A percentile compares a stretch with the other conserved stretches of the same genome.
These are phyloP conservation scores for Ferdinandea cuprea DNA, from an alignment of 2,888 invertebrate genomes.

Conservation along the genomic window DNA sequence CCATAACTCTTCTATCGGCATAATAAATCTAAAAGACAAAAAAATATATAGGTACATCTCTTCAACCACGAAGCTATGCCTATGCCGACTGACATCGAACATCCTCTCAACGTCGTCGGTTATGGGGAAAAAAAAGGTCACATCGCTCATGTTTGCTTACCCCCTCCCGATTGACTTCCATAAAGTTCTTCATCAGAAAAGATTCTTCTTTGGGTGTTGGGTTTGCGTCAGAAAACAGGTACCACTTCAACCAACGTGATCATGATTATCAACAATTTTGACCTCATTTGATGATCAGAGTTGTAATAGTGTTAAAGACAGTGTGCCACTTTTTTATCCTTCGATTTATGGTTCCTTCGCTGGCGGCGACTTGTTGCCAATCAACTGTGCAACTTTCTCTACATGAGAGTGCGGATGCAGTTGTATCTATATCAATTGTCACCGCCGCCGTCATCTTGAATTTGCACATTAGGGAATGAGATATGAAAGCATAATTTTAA, in stretches of 20 bases:
- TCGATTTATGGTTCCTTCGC: slow-evolving; percentile 37
- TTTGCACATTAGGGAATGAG: slow-evolving; percentile 32
- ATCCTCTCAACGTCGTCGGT: slow-evolving; percentile 25
- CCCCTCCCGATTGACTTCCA: slow-evolving; percentile 11
- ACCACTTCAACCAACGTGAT: slow-evolving; percentile 1
- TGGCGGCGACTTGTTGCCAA: slow-evolving; percentile 32
- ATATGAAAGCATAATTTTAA: slow-evolving; percentile 28
- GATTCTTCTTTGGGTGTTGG: slow-evolving; percentile 56
- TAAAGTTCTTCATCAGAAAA: slow-evolving; percentile 40
- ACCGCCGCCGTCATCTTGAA: neutral
- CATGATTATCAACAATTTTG: slow-evolving; percentile 57
- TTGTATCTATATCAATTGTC: too few relatives aligned
- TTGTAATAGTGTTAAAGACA: slow-evolving; percentile 42
- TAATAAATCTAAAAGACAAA: slow-evolving; percentile 28
- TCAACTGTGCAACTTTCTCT: slow-evolving; percentile 42
- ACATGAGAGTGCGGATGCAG: too few relatives aligned
- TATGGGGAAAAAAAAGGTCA: slow-evolving; percentile 56
- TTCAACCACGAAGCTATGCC: slow-evolving; percentile 37
- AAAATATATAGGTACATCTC: too few relatives aligned
- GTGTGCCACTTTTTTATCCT: slow-evolving; percentile 39
- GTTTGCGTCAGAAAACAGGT: slow-evolving; percentile 51
- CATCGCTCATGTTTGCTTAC: slow-evolving; percentile 66
- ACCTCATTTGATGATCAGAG: slow-evolving; percentile 49
- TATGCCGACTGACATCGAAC: slow-evolving; percentile 8
- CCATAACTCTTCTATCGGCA: slow-evolving; percentile 40